phyloP scores from a whole-genome alignment of 2,888 invertebrate species.

The Pterobdella sp. region DNA sequence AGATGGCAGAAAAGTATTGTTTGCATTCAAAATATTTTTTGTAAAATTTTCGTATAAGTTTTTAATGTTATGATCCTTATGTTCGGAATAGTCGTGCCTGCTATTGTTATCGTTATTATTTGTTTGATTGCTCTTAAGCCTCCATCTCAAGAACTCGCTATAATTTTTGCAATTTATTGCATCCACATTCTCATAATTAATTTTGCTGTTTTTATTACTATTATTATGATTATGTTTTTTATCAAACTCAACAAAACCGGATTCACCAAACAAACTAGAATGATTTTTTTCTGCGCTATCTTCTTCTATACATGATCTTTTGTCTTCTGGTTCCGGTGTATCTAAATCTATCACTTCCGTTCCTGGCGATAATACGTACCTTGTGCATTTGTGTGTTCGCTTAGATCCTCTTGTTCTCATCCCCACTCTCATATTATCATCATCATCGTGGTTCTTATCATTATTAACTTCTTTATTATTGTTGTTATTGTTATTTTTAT shows the following conservation, averaged over 20 bases:
- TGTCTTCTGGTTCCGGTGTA: not conserved
- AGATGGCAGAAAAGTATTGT: too few species aligned
- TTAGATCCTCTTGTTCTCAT: not conserved
- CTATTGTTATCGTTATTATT: not conserved
- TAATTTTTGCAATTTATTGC: too few species aligned
- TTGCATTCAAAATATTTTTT: too few species aligned
- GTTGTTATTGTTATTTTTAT: not conserved
- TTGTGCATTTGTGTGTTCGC: not conserved
- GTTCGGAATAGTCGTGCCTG: not conserved
- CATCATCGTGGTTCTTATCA: not conserved
- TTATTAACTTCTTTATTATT: constrained; percentile 10
- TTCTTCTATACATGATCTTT: not conserved
- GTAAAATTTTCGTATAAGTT: not conserved
- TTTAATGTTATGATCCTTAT: not conserved
- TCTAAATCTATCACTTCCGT: not conserved
- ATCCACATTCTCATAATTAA: constrained; percentile 20
- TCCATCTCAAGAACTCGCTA: too few species aligned
- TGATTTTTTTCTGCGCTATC: too few species aligned
- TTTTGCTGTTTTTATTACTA: constrained; percentile 61
- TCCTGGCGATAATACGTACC: not conserved
- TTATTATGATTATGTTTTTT: constrained; percentile 22
- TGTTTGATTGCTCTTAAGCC: not conserved
- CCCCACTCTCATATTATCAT: not conserved
- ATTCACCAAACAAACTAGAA: too few species aligned
- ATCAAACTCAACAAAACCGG: constrained; percentile 21